Percentiles rank a stretch among this genome's conserved stretches.
Conservation (phyloP, 1,140 invertebrate genomes). For the Drosophila malerkotliana region DNA sequence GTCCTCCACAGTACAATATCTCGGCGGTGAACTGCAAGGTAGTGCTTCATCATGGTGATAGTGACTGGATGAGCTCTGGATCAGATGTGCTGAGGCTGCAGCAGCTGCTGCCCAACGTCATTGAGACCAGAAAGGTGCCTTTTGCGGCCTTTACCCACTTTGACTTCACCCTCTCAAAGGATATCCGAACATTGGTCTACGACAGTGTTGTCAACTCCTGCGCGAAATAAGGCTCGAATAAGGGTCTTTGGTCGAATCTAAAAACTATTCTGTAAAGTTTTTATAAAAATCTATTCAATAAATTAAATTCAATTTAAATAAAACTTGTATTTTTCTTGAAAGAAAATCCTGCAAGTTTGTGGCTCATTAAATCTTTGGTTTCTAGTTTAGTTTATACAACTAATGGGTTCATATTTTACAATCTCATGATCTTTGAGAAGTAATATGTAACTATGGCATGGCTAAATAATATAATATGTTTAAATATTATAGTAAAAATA, state of each 20-base stretch:
- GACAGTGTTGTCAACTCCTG: conserved; percentile 9
- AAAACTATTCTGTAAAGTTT: background rate
- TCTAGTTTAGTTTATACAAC: too few relatives aligned
- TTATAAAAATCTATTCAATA: too few relatives aligned
- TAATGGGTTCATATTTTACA: too few relatives aligned
- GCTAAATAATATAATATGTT: too few relatives aligned
- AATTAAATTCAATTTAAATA: too few relatives aligned
- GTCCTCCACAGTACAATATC: conserved; percentile 40
- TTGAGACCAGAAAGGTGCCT: conserved; percentile 11
- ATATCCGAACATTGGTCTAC: conserved; percentile 32
- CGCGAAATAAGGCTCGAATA: background rate
- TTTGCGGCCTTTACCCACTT: conserved; percentile 30
- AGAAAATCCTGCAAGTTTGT: too few relatives aligned
- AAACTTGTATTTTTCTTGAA: too few relatives aligned
- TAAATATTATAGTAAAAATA: too few relatives aligned
- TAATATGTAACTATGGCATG: too few relatives aligned
- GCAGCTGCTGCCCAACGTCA: conserved; percentile 25
- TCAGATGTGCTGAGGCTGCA: conserved; percentile 10
- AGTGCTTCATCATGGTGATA: conserved; percentile 11
- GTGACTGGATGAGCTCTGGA: conserved; percentile 35
- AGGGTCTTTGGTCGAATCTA: background rate
- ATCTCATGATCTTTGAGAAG: too few relatives aligned
- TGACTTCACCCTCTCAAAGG: conserved; percentile 37
- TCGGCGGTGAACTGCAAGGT: conserved; percentile 18
- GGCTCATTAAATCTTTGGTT: too few relatives aligned